These are phyloP conservation scores for Apis dorsata DNA, from an alignment of 1,140 invertebrate species.

Conservation along the genomic window DNA sequence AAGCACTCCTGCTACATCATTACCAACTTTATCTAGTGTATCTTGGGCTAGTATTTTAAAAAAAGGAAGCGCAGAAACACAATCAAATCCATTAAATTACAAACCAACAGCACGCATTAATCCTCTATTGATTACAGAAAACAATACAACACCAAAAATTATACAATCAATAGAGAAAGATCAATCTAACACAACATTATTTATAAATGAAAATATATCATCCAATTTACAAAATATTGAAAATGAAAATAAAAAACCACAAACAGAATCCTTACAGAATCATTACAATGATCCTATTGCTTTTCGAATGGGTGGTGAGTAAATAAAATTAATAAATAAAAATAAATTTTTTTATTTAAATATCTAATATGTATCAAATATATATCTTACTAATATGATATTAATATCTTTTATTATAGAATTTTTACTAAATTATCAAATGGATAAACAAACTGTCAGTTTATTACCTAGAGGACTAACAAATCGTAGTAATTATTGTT, in stretches of 20 bases:
- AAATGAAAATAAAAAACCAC: constrained; percentile 30
- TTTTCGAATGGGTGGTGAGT: constrained; percentile 85
- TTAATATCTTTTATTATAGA: constrained; percentile 81
- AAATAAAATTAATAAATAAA: constrained; percentile 1
- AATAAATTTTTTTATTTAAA: constrained; percentile 9
- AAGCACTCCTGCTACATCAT: constrained; percentile 19
- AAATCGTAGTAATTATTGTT: constrained; percentile 97
- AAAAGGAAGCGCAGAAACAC: constrained; percentile 46
- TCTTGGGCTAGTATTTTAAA: constrained; percentile 64
- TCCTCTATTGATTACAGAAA: constrained; percentile 49
- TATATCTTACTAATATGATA: neutral
- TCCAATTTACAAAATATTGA: constrained; percentile 7
- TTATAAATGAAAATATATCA: constrained; percentile 33
- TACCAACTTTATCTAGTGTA: constrained; percentile 17
- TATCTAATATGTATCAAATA: neutral
- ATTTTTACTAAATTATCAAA: constrained; percentile 85
- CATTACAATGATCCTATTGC: constrained; percentile 82
- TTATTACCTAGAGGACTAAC: constrained; percentile 92
- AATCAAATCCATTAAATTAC: constrained; percentile 30
- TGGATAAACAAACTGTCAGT: constrained; percentile 87
- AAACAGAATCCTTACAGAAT: constrained; percentile 60
- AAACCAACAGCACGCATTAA: constrained; percentile 62
- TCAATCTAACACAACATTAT: constrained; percentile 22
- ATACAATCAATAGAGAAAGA: constrained; percentile 43
- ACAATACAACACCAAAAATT: constrained; percentile 32